Conservation (phyloP, 2,888 invertebrate species). For the Polia nebulosa region DNA sequence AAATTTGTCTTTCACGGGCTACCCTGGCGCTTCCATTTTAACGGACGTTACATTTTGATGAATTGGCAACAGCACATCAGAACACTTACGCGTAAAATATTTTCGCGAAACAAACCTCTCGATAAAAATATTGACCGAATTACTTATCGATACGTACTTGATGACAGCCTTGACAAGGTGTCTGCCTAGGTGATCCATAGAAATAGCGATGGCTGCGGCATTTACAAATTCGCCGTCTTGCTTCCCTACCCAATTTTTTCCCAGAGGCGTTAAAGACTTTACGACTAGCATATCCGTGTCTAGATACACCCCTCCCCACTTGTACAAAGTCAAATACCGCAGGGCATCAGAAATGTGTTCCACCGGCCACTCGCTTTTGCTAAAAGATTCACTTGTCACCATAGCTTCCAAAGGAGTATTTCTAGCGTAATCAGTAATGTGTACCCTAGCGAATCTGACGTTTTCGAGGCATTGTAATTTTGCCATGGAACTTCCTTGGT, state of each 20-base stretch:
- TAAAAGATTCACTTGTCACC: conserved; percentile 86
- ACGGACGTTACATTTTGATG: no score
- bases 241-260: conserved; percentile 91
- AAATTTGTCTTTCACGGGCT: no score
- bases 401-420: conserved; percentile 91
- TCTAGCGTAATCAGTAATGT: conserved; percentile 81
- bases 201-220: conserved; percentile 93
- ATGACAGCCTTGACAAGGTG: conserved; percentile 38
- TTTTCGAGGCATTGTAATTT: conserved; percentile 42
- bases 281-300: conserved; percentile 94
- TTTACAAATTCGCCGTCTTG: conserved; percentile 90
- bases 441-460: conserved; percentile 58
- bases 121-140: no score
- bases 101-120: no score
- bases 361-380: conserved; percentile 85
- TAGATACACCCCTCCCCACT: conserved; percentile 94
- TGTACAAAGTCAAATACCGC: conserved; percentile 93
- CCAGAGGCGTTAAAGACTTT: conserved; percentile 90
- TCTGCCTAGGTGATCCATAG: conserved; percentile 71
- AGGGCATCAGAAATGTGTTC: conserved; percentile 92
- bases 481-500: conserved; percentile 41
- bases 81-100: no score
- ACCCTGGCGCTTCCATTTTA: no score
- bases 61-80: no score
- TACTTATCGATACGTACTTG: conserved; percentile 43